Base-by-base conservation (phyloP, 2,888 invertebrate genomes). In the Stenodema calcarata region DNA sequence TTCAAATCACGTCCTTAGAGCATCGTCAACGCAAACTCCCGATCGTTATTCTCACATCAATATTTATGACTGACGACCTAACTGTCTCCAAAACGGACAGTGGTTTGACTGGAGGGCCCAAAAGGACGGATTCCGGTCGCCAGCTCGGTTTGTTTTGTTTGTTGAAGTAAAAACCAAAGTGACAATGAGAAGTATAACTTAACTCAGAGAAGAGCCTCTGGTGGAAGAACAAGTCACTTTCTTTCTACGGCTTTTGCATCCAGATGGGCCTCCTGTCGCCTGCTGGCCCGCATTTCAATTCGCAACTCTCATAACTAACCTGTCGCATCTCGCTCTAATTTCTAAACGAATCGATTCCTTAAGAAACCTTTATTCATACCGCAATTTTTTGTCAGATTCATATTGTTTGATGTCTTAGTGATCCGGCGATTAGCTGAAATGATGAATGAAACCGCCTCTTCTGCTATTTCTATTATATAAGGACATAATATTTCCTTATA, bases 141-240 rank as follows among this genome's bases (percentile, higher is more conserved):
- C n/a, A 16, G 50, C 50, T 18, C 23, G 23, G 23, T 62, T 62
- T 23, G 62, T 62, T 62, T 62, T 16, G 42, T 42, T 27, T 42
- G 42, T 44, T 9, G 42, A 78, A 42, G 27, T 14, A 42, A 78
- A 78, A 78, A 78, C 41, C 41, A 23, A 27, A 44, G 78, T 78
- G 78, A 78, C 78, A 42, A 78, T 78, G 78, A 78, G 78, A 42
- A 42, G 78, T 78, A 78, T 78, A 78, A 78, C 78, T 78, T 78
- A 78, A 78, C 78, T 78, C 44, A 0, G 35, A 4, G n/a, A 16
- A 4, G 41, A 30, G 3, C 42, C 42, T n/a, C 78, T 18, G 62
- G 23, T 18, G 14, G 78, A 78, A 12, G 78, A 23, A 78, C 42
- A 18, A 18, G 78, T 11, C 44, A 78, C 44, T 62, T 78, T 78